A percentile compares a stretch with the other conserved stretches of the same genome.
Evolutionary conservation across 2,797 vertebrate species (phyloP).

Genomic region (Avahi laniger): DNA sequence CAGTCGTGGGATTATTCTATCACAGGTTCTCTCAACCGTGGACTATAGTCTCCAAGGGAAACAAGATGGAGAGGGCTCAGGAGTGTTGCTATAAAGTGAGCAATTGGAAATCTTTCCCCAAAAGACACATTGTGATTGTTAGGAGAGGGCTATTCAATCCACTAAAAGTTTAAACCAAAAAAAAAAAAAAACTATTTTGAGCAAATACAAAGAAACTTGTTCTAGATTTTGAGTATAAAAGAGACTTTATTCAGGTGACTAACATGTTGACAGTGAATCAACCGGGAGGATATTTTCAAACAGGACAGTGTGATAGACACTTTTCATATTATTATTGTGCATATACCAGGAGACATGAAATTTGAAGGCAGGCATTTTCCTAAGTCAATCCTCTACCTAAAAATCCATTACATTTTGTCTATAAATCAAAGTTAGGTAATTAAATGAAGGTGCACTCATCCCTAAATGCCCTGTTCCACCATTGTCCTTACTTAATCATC

Average conservation of each 20-base stretch:
- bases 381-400: not conserved
- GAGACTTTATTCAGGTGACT: not conserved
- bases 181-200: not conserved
- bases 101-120: not conserved
- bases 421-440: slow-evolving; percentile 2
- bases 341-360: not conserved
- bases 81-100: too few species aligned
- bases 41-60: not conserved
- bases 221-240: slow-evolving; percentile 13
- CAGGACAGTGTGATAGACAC: not conserved
- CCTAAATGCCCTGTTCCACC: not conserved
- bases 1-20: not conserved
- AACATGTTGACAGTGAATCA: not conserved
- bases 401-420: not conserved
- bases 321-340: not conserved
- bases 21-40: not conserved
- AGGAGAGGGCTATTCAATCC: not conserved
- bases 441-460: not conserved
- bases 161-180: not conserved
- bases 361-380: not conserved
- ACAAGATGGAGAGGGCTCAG: not conserved
- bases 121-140: not conserved
- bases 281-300: not conserved
- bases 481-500: not conserved
- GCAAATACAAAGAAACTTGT: slow-evolving; percentile 20